phyloP scores from a whole-genome alignment of 2,113 vertebrate genomes.

The Notarius quadriscutis region DNA sequence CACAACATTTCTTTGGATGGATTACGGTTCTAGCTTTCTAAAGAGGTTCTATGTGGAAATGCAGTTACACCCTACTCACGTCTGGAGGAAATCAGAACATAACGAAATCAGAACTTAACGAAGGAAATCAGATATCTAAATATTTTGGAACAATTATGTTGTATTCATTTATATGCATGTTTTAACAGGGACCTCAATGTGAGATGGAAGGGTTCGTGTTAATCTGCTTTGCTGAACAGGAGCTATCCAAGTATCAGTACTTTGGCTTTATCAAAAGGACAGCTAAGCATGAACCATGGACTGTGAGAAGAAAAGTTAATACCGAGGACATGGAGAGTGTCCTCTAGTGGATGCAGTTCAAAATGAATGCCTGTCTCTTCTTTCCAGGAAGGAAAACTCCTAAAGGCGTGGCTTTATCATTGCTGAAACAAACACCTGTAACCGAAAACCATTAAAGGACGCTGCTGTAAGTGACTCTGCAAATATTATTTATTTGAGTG shows the following conservation, averaged over 20 bases:
- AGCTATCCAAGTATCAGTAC: background rate
- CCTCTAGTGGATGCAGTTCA: conserved; percentile 37
- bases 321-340: background rate
- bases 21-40: background rate
- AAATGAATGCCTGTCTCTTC: conserved; percentile 30
- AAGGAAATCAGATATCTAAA: background rate
- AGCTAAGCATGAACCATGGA: background rate
- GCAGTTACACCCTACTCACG: background rate
- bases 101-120: too few relatives aligned
- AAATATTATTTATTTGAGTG: conserved; percentile 22
- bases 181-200: background rate
- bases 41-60: background rate
- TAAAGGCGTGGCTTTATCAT: conserved; percentile 65
- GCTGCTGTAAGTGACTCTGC: conserved; percentile 75
- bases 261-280: background rate
- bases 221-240: background rate
- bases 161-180: background rate
- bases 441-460: conserved; percentile 75
- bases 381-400: conserved; percentile 45
- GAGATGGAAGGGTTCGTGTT: background rate
- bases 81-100: too few relatives aligned
- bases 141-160: background rate
- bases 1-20: background rate
- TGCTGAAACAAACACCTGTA: conserved; percentile 65
- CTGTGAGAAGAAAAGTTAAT: background rate